Evolutionary conservation across 2,888 invertebrate genomes (phyloP).

Genomic region (Halictus ligatus): DNA sequence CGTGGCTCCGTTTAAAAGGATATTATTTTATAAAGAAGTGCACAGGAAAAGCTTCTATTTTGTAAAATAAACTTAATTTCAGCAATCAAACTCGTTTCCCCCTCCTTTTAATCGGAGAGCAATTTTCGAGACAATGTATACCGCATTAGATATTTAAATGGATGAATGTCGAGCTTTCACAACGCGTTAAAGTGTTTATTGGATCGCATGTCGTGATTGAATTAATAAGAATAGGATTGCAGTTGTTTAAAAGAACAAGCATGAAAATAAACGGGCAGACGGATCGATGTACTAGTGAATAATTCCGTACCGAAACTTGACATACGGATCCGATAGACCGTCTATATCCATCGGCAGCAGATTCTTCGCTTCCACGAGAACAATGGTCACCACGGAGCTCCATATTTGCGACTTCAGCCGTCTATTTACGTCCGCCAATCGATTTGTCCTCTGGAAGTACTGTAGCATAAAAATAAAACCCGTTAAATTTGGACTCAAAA

Average conservation of each 20-base stretch:
- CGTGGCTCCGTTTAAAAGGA: no score
- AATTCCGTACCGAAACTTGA: slow-evolving; percentile 93
- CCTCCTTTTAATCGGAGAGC: no score
- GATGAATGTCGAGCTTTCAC: not conserved
- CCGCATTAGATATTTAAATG: not conserved
- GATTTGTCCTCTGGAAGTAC: slow-evolving; percentile 92
- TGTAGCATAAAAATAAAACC: slow-evolving; percentile 80
- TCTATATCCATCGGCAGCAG: slow-evolving; percentile 95
- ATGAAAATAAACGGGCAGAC: not conserved
- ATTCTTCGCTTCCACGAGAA: slow-evolving; percentile 97
- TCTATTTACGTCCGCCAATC: slow-evolving; percentile 92
- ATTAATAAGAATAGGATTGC: not conserved
- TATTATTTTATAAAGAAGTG: no score
- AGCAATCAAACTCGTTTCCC: no score
- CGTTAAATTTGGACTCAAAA: slow-evolving; percentile 9
- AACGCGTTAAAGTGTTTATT: not conserved
- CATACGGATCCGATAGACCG: slow-evolving; percentile 96
- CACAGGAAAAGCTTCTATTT: no score
- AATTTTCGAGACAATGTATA: no score
- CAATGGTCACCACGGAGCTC: slow-evolving; percentile 98
- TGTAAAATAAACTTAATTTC: no score
- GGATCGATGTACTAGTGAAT: not conserved
- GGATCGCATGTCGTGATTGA: not conserved
- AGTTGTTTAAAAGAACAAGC: not conserved
- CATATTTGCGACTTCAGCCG: slow-evolving; percentile 97